Evolutionary conservation across 2,888 invertebrate species (phyloP), one percentile per base, ranked within the genome.

Genomic region (Caenorhabditis plicata): DNA sequence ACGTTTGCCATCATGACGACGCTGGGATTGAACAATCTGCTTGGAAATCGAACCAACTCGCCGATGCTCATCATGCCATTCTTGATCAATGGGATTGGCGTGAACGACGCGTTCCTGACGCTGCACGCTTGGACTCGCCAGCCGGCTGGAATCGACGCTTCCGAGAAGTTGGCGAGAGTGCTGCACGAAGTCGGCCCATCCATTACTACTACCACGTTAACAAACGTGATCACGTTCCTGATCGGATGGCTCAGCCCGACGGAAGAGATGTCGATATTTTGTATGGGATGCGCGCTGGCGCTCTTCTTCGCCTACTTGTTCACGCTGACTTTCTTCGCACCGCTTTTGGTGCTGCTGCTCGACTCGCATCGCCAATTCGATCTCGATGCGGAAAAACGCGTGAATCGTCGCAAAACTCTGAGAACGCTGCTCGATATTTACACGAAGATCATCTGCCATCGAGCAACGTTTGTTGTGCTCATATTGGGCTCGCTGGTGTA

Each of bases 11-110:
- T 78, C 13, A 56, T 68, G 1, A 63, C 74, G 15, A 80, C 78
- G 8, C 68, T 78, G 40, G 79, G 79, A 31, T 40, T 72, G 31
- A 68, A 63, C 29, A 69, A 71, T 20, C 40, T 78, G 23, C 33
- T 71, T 9, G 78, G 76, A 7, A 55, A 65, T 31, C 51, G 78
- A 7, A 75, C 71, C 33, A 80, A 80, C 45, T 71, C 71, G 27
- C 67, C 79, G 9, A 69, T 74, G 68, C 60, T 80, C 32, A 76
- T 80, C 35, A 78, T 76, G 77, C 80, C 80, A 11, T 80, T 80
- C 39, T 51, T 80, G 39, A 78, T 78, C 52, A 78, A 78, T 66
- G 77, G 77, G 23, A 77, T 75, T 38, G 74, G 76, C 1, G 75
- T 78, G n/a, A 78, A 77, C 45, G 78, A 78, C 45, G 67, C 80